Base-by-base conservation (phyloP, 2,113 vertebrate species). In the Calyptommatus sinebrachiatus region DNA sequence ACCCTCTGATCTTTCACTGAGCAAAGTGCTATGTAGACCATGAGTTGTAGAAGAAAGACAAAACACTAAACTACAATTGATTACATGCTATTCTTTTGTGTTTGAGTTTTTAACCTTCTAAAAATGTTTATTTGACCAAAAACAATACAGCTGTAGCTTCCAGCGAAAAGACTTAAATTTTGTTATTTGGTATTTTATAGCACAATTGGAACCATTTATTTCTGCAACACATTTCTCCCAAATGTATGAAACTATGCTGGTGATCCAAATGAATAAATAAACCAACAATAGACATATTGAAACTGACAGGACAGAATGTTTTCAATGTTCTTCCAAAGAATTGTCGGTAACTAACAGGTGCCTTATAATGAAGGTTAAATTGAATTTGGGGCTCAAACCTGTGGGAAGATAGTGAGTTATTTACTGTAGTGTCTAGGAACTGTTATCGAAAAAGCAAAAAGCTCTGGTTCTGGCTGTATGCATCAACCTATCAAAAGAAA, bases 191-290 rank as follows among this genome's bases (percentile, higher is more conserved):
- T 24, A 53, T 80, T 75, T 81, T 46, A 68, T 20, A 7, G 18
- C 22, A 46, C 10, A 81, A 61, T 61, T 75, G 63, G n/a, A 81
- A 20, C 65, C 79, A 81, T 81, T 81, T 10, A 11, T 75, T 72
- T 69, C 61, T 45, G 65, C 53, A 69, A 22, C 16, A 16, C 14
- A 16, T 8, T 74, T 57, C 71, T 67, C 29, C 48, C 14, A 60
- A 74, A 60, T 68, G 31, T 73, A 45, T 67, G 31, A 57, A 73
- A 60, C 48, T 26, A 11, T 22, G 62, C 29, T n/a, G 48, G 79
- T 67, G 35, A 81, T 69, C 50, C 65, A n/a, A 46, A 65, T 61
- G 65, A 69, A 75, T 26, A 26, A 61, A 11, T 29, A 81, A 46
- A 60, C 79, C 65, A 75, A 69, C 22, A 46, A 67, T 26, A 48